Base-by-base conservation (phyloP, 2,797 vertebrate genomes). In the Centroberyx gerrardi region DNA sequence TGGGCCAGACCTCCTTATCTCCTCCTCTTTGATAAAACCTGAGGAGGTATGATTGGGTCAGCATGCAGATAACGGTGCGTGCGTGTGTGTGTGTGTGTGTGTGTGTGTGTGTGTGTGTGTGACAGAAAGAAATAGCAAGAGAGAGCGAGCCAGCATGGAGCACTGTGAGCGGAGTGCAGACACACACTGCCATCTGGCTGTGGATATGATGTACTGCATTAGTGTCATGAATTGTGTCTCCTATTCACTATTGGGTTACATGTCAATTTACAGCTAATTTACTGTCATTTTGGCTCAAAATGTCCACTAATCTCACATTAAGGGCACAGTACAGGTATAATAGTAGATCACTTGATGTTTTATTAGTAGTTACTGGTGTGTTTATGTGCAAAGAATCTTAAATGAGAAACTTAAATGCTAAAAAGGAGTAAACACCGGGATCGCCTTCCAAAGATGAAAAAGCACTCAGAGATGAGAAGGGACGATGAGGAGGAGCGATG, bases 1-100 rank as follows among this genome's bases (percentile, higher is more conserved):
- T 53, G 68, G 60, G 73, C 80, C 69, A 83, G 68, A 79, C 52
- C 53, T 81, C 54, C 80, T 91, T 89, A 92, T 91, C 86, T 86
- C 42, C 62, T 71, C 51, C 61, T 72, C 76, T 82, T 84, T 90
- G 81, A 92, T 91, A 83, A 80, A 87, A 85, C 87, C 72, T 74
- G 80, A 81, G 59, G 55, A 82, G 64, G 54, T 77, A 76, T 78
- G 78, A 86, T 84, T 89, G 73, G 68, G 63, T 74, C 79, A 68
- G 61, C 82, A 86, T 77, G 68, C 61, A 82, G 59, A 72, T 75
- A 67, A 36, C 5, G 9, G 58, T 29, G 42, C 52, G 58, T 71
- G 56, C 15, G 22, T 65, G 22, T 65, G 29, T 68, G 63, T 48
- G 46, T 65, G 51, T 38, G 74, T 62, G 62, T 51, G 65, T 31